A percentile compares a stretch with the other conserved stretches of the same genome.
Evolutionary conservation across 2,113 vertebrate genomes (phyloP).

Genomic region (Dunckerocampus dactyliophorus): DNA sequence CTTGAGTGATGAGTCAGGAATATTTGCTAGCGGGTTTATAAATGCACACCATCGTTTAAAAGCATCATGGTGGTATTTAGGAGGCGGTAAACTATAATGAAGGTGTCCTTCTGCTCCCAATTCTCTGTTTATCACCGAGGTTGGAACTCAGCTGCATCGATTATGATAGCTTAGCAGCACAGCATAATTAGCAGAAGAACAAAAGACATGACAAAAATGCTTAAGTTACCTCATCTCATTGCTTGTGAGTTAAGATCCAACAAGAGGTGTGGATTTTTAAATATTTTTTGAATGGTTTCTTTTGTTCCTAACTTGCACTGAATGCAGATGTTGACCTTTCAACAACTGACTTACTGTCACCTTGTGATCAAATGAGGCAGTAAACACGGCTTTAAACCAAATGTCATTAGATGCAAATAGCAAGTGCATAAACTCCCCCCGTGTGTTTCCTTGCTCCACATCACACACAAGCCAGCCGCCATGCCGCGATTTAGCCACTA

Average conservation of each 20-base stretch:
- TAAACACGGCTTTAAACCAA: constrained; percentile 5
- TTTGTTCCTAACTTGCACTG: background rate
- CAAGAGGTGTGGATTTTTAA: too few species aligned
- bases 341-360: background rate
- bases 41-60: constrained; percentile 35
- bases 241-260: too few species aligned
- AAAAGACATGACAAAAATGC: too few species aligned
- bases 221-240: too few species aligned
- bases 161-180: too few species aligned
- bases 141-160: constrained; percentile 1
- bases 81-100: constrained; percentile 37
- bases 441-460: background rate
- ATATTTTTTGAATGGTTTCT: too few species aligned
- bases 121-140: constrained; percentile 39
- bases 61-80: constrained; percentile 23
- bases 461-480: background rate
- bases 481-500: constrained; percentile 35
- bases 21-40: constrained; percentile 37
- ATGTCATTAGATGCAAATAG: constrained; percentile 16
- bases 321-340: background rate
- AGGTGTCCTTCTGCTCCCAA: constrained; percentile 16
- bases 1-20: constrained; percentile 36
- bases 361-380: constrained; percentile 13
- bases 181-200: too few species aligned
- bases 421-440: background rate